phyloP scores from a whole-genome alignment of 2,797 vertebrate genomes.

The Micropoecilia bifurca region DNA sequence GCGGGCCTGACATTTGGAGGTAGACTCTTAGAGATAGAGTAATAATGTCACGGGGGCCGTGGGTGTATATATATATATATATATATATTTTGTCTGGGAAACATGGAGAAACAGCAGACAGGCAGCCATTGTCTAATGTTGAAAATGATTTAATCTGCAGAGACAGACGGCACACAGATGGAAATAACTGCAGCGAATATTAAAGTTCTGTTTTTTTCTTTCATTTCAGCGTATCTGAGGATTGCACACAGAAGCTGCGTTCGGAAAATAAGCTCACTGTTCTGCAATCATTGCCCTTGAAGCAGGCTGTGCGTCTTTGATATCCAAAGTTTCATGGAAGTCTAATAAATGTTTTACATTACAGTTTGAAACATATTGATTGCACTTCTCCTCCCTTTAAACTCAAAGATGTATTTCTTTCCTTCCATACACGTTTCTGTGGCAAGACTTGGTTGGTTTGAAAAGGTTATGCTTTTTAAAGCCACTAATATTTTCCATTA shows the following conservation, averaged over 20 bases:
- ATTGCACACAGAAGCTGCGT: conserved; percentile 22
- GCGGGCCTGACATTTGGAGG: conserved; percentile 77
- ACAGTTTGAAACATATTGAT: background rate
- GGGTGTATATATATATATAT: conserved; percentile 45
- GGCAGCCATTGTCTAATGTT: conserved; percentile 52
- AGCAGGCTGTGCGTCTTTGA: background rate
- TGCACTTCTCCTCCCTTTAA: background rate
- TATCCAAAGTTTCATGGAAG: background rate
- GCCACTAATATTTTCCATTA: no score
- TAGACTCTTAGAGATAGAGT: conserved; percentile 71
- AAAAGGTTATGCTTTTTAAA: background rate
- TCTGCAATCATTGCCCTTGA: conserved; percentile 6
- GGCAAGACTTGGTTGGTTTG: no score
- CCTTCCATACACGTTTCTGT: background rate
- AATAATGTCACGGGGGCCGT: conserved; percentile 73
- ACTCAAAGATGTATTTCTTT: background rate
- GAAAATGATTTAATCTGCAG: conserved; percentile 57
- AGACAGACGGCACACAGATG: conserved; percentile 37
- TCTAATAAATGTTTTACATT: conserved; percentile 3
- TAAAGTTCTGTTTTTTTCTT: conserved; percentile 47
- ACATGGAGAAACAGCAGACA: conserved; percentile 45
- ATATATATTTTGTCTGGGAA: conserved; percentile 38
- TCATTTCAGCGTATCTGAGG: conserved; percentile 16
- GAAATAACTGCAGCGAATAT: conserved; percentile 56
- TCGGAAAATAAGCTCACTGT: conserved; percentile 10